phyloP scores from a whole-genome alignment of 2,113 vertebrate species.

The Passer montanus region DNA sequence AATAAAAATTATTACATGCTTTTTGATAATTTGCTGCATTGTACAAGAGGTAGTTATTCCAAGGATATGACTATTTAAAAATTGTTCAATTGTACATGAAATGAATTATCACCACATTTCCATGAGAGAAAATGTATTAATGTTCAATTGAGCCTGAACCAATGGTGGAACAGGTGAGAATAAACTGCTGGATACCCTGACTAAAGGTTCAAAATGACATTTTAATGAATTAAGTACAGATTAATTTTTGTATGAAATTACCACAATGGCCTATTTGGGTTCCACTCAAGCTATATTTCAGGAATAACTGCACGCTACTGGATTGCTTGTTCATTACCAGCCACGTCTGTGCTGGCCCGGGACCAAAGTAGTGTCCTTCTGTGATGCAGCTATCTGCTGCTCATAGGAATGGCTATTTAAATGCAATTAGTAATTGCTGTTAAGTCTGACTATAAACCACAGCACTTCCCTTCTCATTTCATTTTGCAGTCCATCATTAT shows the following conservation, averaged over 20 bases:
- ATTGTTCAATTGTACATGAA: constrained; percentile 64
- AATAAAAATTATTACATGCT: constrained; percentile 6
- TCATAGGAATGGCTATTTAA: constrained; percentile 3
- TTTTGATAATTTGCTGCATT: constrained; percentile 18
- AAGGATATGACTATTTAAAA: constrained; percentile 46
- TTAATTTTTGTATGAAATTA: constrained; percentile 61
- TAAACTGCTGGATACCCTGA: constrained; percentile 58
- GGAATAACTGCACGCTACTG: neutral
- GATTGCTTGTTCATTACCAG: constrained; percentile 9
- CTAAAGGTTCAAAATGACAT: constrained; percentile 50
- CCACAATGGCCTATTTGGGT: constrained; percentile 42
- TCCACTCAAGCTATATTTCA: constrained; percentile 58
- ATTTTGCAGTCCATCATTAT: constrained; percentile 26
- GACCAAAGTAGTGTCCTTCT: neutral
- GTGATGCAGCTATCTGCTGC: neutral
- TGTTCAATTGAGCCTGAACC: constrained; percentile 68
- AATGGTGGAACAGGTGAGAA: constrained; percentile 68
- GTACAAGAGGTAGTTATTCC: constrained; percentile 26
- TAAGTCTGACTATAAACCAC: constrained; percentile 24
- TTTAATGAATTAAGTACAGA: constrained; percentile 71
- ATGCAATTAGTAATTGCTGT: constrained; percentile 50
- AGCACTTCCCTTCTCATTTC: neutral
- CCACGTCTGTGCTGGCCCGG: neutral
- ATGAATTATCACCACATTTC: constrained; percentile 66
- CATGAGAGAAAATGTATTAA: constrained; percentile 53